Percentiles rank a stretch among this genome's conserved stretches.
Conservation (phyloP, 2,888 invertebrate genomes). For the Agriotes lineatus region DNA sequence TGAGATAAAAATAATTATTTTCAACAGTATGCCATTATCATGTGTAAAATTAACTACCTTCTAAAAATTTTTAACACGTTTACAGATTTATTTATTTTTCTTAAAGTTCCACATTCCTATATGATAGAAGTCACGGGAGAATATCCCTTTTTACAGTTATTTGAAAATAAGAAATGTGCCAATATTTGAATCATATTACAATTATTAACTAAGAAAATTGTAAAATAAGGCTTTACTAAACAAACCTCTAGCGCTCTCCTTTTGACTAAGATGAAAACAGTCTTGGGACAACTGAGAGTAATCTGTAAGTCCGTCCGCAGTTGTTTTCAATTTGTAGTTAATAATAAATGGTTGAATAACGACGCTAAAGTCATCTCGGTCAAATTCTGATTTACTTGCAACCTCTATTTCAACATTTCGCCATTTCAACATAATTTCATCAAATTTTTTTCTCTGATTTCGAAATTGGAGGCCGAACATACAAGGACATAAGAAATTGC, state of each 20-base stretch:
- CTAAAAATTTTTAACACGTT: too few relatives aligned
- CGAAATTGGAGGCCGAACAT: constrained; percentile 65
- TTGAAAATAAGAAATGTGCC: too few relatives aligned
- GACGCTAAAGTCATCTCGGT: constrained; percentile 71
- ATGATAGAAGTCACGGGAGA: too few relatives aligned
- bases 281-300: constrained; percentile 70
- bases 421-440: constrained; percentile 69
- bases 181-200: too few relatives aligned
- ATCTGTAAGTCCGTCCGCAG: constrained; percentile 65
- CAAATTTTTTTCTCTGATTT: constrained; percentile 60
- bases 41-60: too few relatives aligned
- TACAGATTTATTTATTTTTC: too few relatives aligned
- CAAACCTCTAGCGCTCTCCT: constrained; percentile 71
- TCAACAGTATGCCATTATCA: too few relatives aligned
- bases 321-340: constrained; percentile 66
- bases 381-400: constrained; percentile 65
- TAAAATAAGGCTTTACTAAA: too few relatives aligned
- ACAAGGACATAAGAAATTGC: constrained; percentile 71
- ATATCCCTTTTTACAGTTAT: too few relatives aligned
- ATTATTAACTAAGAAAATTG: too few relatives aligned
- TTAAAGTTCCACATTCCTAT: too few relatives aligned
- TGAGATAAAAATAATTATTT: too few relatives aligned
- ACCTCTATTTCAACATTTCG: constrained; percentile 69
- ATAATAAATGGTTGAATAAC: constrained; percentile 69
- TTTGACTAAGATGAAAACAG: constrained; percentile 76